phyloP scores from a whole-genome alignment of 1,140 invertebrate genomes.

The Spodoptera frugiperda region DNA sequence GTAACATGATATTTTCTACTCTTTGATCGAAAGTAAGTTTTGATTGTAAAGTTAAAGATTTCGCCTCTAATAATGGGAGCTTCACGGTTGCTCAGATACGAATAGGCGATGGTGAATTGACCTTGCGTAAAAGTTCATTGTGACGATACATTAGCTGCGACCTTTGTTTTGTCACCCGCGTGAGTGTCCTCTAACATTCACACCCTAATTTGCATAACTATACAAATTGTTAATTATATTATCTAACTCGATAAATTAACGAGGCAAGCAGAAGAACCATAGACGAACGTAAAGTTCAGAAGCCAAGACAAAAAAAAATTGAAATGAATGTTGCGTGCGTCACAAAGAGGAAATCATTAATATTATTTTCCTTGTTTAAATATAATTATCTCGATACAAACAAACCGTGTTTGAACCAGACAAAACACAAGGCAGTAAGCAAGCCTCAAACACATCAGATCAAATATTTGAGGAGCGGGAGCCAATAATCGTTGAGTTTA shows the following conservation, averaged over 20 bases:
- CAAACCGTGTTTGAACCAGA: background rate
- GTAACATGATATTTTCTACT: constrained; percentile 46
- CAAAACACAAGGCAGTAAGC: constrained; percentile 2
- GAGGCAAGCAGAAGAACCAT: background rate
- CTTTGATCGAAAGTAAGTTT: constrained; percentile 14
- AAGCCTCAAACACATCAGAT: constrained; percentile 18
- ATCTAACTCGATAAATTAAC: background rate
- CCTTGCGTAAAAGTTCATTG: constrained; percentile 32
- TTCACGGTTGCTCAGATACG: constrained; percentile 12
- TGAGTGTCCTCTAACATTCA: constrained; percentile 17
- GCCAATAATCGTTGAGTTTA: constrained; percentile 26
- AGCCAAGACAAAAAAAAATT: constrained; percentile 7
- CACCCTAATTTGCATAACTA: constrained; percentile 26
- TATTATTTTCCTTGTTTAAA: no score
- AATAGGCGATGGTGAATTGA: constrained; percentile 18
- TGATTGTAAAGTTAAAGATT: background rate
- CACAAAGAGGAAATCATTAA: constrained; percentile 3
- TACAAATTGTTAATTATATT: constrained; percentile 1
- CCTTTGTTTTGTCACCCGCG: constrained; percentile 16
- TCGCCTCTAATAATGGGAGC: no score
- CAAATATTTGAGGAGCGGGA: constrained; percentile 12
- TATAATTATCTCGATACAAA: background rate
- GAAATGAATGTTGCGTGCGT: background rate
- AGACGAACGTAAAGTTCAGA: background rate
- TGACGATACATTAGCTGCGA: constrained; percentile 26